phyloP scores from a whole-genome alignment of 2,888 invertebrate genomes.

The Dendrolimus houi region DNA sequence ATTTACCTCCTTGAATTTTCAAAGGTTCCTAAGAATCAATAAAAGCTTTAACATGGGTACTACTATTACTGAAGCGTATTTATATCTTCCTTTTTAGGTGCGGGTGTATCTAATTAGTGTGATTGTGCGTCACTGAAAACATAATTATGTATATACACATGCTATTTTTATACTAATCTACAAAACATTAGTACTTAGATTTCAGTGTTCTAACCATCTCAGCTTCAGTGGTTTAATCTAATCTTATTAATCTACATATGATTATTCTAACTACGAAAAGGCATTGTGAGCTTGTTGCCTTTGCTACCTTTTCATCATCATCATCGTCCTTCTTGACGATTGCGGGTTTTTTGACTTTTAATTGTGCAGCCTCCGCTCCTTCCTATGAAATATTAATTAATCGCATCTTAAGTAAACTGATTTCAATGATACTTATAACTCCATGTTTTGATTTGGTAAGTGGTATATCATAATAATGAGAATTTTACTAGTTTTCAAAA shows the following conservation, averaged over 20 bases:
- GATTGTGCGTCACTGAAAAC: constrained; percentile 25
- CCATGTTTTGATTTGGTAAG: too few relatives aligned
- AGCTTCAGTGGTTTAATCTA: constrained; percentile 23
- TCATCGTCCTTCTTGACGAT: constrained; percentile 57
- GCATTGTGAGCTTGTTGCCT: constrained; percentile 17
- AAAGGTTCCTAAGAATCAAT: constrained; percentile 65
- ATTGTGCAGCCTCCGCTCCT: constrained; percentile 62
- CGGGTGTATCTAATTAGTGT: constrained; percentile 42
- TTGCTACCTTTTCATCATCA: constrained; percentile 52
- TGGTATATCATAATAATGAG: too few relatives aligned
- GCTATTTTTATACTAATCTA: constrained; percentile 27
- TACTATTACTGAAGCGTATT: constrained; percentile 33
- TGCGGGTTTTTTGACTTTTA: constrained; percentile 68
- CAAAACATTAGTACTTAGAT: constrained; percentile 28
- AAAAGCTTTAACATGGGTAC: constrained; percentile 38
- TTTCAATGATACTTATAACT: neutral
- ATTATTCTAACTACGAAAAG: constrained; percentile 18
- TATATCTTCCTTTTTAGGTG: constrained; percentile 19
- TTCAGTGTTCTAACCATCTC: constrained; percentile 47
- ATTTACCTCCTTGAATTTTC: constrained; percentile 63
- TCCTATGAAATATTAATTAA: constrained; percentile 38
- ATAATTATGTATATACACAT: constrained; percentile 18
- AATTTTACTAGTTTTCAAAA: too few relatives aligned
- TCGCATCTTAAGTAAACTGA: constrained; percentile 1
- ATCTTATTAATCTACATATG: constrained; percentile 11